Conservation (phyloP, 2,113 vertebrate genomes). For the Ia io region DNA sequence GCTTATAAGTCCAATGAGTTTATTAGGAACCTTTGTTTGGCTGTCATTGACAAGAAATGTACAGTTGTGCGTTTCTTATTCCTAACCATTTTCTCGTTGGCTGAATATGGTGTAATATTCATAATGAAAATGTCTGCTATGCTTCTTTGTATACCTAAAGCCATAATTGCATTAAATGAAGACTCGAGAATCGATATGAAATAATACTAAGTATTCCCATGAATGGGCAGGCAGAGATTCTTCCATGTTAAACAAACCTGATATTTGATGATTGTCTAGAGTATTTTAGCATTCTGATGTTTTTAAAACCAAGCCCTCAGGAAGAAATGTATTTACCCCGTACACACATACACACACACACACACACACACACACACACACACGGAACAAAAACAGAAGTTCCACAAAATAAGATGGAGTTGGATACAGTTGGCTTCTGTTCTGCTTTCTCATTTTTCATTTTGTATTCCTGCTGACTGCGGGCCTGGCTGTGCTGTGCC, state of each 20-base stretch:
- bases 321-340: not conserved
- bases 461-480: not conserved
- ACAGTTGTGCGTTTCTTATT: not conserved
- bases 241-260: not conserved
- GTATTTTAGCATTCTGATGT: not conserved
- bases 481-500: not conserved
- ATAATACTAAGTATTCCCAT: not conserved
- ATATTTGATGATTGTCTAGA: not conserved
- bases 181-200: not conserved
- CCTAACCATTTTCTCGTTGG: constrained; percentile 14
- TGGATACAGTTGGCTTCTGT: not conserved
- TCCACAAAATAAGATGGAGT: not conserved
- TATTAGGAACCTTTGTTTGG: constrained; percentile 14
- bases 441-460: not conserved
- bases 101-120: not conserved
- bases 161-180: constrained; percentile 22
- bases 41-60: not conserved
- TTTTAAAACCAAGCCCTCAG: not conserved
- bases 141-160: not conserved
- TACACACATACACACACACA: not conserved
- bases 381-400: not conserved
- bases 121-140: not conserved
- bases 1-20: constrained; percentile 43
- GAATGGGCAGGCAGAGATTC: not conserved
- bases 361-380: not conserved